Evolutionary conservation across 2,113 vertebrate genomes (phyloP).

Genomic region (Perccottus glenii): DNA sequence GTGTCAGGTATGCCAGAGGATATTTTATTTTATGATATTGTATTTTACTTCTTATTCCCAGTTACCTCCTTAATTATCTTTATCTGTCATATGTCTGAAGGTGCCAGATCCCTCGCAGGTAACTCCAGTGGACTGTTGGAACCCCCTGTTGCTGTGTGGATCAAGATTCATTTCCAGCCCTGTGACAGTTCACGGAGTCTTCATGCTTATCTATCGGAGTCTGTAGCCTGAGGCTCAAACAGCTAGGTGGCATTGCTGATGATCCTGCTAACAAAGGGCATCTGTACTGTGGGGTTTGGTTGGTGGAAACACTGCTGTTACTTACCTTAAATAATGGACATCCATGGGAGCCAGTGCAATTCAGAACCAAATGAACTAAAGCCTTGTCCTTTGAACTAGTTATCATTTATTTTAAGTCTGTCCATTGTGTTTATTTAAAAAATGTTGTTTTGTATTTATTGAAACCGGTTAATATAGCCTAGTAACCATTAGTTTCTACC

Average conservation of each 20-base stretch:
- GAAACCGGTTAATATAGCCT: conserved; percentile 54
- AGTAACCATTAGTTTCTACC: conserved; percentile 30
- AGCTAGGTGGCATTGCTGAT: conserved; percentile 61
- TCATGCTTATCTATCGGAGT: conserved; percentile 56
- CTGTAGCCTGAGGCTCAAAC: conserved; percentile 59
- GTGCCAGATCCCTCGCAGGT: conserved; percentile 82
- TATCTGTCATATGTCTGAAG: conserved; percentile 47
- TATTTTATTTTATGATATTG: background rate
- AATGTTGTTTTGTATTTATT: conserved; percentile 72
- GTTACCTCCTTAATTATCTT: background rate
- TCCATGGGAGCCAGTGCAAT: conserved; percentile 76
- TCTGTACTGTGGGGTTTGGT: conserved; percentile 56
- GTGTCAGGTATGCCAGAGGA: conserved; percentile 68
- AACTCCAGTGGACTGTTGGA: conserved; percentile 59
- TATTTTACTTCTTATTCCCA: background rate
- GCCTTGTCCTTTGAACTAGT: conserved; percentile 47
- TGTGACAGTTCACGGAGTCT: conserved; percentile 63
- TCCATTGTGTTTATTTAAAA: conserved; percentile 65
- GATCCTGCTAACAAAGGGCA: conserved; percentile 39
- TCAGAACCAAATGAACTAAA: conserved; percentile 69
- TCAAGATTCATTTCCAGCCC: conserved; percentile 69
- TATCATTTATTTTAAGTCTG: conserved; percentile 54
- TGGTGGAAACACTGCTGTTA: conserved; percentile 60
- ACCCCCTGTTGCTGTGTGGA: conserved; percentile 54
- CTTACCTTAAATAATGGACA: conserved; percentile 59